Evolutionary conservation across 2,797 vertebrate genomes (phyloP), one percentile per base, ranked within the genome.

Genomic region (Trachops cirrhosus): DNA sequence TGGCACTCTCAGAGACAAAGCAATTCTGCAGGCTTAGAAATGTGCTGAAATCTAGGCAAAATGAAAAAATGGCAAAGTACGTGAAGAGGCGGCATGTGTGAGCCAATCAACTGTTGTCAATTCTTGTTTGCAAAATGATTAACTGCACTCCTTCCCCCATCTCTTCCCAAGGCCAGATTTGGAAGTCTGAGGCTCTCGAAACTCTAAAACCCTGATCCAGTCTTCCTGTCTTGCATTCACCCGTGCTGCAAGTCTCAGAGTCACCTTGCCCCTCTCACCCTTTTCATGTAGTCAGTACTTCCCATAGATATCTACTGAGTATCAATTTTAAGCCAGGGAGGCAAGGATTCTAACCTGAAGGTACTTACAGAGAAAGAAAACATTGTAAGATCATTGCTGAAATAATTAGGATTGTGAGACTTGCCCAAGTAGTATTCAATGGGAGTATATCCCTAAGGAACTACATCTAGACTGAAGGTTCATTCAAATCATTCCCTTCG

Each of bases 1-100:
- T 94, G 83, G 85, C 32, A 67, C 67, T 54, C 46, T 80, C 83
- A 89, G 54, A 92, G 73, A 97, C 94, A 96, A 97, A 95, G 87
- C 6, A 0, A 85, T 96, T 93, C 70, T 93, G 64, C 39, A 83
- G 78, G 64, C 73, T 80, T 93, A 75, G 74, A 95, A 93, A 93
- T 90, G 39, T 93, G 64, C 70, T 80, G 79, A 96, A 94, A 89
- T 93, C 59, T 54, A 87, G 37, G 48, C 41, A 92, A 85, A 78
- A 59, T 59, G 86, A 71, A 8, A 62, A 94, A 73, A 68, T 39
- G 41, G 44, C 48, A 87, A 92, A 68, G 15, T 59, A 87, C 9
- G 26, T 5, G 24, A 93, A 86, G 21, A 79, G 21, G 32, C n/a
- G 39, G 29, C 37, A 73, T 82, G 11, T 82, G 37, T 93, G 74